phyloP scores from a whole-genome alignment of 1,140 invertebrate genomes.

The Diorhabda sublineata region DNA sequence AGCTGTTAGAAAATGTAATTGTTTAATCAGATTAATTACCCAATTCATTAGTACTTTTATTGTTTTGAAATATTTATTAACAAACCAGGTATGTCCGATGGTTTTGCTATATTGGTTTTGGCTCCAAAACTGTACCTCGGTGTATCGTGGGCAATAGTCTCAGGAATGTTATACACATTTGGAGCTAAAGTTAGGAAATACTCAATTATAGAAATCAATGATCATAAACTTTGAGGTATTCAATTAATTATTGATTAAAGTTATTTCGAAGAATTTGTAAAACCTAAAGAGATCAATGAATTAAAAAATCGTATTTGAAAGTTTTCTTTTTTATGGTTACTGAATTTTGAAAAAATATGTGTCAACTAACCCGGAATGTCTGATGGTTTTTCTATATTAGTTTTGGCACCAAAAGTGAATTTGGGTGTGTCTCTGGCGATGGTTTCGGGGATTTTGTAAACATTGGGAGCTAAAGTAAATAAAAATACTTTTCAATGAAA shows the following conservation, averaged over 20 bases:
- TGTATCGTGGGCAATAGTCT: constrained; percentile 51
- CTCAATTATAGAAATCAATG: no score
- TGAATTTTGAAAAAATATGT: constrained; percentile 5
- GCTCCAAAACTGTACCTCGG: constrained; percentile 59
- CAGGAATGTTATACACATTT: constrained; percentile 56
- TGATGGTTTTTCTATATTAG: constrained; percentile 45
- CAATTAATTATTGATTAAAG: no score
- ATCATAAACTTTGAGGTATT: no score
- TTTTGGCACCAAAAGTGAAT: constrained; percentile 58
- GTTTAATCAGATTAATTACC: no score
- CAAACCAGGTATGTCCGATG: constrained; percentile 53
- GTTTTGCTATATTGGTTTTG: constrained; percentile 48
- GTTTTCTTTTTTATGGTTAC: no score
- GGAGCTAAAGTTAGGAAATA: not conserved
- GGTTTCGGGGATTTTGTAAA: constrained; percentile 55
- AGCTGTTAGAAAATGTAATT: no score
- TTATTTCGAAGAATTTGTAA: no score
- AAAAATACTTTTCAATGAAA: not conserved
- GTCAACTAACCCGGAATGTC: constrained; percentile 50
- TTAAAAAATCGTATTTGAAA: no score
- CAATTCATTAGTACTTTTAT: no score
- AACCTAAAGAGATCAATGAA: no score
- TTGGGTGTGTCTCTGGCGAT: constrained; percentile 52
- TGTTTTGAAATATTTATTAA: constrained; percentile 12
- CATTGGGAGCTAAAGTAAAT: no score